Conservation (phyloP, 2,113 vertebrate genomes). For the Heliornis fulica region DNA sequence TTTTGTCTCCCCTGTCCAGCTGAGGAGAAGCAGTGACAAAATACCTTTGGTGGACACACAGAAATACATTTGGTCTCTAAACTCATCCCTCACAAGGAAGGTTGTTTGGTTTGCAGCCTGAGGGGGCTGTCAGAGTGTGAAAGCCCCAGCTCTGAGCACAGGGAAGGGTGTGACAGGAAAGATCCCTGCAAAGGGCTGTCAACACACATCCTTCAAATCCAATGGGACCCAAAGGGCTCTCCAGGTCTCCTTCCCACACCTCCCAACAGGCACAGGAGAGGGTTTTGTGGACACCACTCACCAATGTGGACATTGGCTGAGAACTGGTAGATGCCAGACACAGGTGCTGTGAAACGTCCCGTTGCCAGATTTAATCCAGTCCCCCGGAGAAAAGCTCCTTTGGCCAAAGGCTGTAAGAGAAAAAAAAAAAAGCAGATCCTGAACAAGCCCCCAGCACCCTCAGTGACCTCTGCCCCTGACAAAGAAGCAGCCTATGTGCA, state of each 20-base stretch:
- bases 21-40: background rate
- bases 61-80: background rate
- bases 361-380: constrained; percentile 85
- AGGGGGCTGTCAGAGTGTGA: background rate
- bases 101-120: background rate
- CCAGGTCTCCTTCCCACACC: background rate
- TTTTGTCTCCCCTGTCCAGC: too few relatives aligned
- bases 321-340: constrained; percentile 93
- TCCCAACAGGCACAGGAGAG: background rate
- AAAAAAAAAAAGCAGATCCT: background rate
- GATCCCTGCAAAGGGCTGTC: background rate
- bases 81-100: background rate
- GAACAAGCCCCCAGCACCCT: background rate
- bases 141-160: background rate
- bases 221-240: background rate
- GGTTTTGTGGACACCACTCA: constrained; percentile 56
- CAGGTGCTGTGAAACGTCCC: constrained; percentile 88
- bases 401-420: constrained; percentile 84
- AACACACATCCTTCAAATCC: background rate
- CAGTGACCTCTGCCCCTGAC: background rate
- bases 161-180: background rate
- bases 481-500: accelerated
- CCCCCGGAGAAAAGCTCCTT: constrained; percentile 90
- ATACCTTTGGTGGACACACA: background rate
- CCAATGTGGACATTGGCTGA: constrained; percentile 90